phyloP scores from a whole-genome alignment of 2,888 invertebrate species.

The Schizotus pectinicornis region DNA sequence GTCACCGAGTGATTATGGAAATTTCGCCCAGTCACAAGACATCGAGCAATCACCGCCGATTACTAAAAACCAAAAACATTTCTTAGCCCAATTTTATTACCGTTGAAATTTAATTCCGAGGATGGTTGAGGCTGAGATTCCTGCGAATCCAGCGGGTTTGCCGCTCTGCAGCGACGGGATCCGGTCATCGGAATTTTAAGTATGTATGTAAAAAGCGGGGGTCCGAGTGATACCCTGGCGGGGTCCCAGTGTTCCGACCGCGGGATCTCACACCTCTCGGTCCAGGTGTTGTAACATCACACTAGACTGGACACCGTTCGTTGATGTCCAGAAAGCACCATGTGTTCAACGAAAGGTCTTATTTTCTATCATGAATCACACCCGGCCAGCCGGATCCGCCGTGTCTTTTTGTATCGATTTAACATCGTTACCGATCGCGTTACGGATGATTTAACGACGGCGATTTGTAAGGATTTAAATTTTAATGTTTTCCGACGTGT shows the following conservation, averaged over 20 bases:
- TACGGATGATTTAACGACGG: conserved; percentile 50
- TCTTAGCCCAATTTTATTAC: no score
- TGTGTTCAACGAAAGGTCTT: conserved; percentile 18
- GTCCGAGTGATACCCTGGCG: conserved; percentile 28
- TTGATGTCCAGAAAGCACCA: not conserved
- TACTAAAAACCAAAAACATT: no score
- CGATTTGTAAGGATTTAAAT: conserved; percentile 51
- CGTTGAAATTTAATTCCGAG: no score
- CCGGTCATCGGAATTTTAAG: conserved; percentile 28
- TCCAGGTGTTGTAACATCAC: conserved; percentile 28
- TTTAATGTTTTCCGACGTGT: conserved; percentile 45
- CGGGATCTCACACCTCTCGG: conserved; percentile 36
- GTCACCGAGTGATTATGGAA: no score
- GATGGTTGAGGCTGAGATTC: no score
- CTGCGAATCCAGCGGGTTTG: not conserved
- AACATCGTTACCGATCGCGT: conserved; percentile 52
- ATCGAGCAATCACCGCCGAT: no score
- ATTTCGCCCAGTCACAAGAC: no score
- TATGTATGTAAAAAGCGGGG: conserved; percentile 34
- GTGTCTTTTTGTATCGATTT: conserved; percentile 51
- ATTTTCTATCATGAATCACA: conserved; percentile 47
- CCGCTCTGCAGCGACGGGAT: not conserved
- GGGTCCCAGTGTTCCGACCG: conserved; percentile 27
- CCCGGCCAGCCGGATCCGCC: conserved; percentile 38
- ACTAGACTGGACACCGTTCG: conserved; percentile 18